phyloP scores from a whole-genome alignment of 2,797 vertebrate genomes.

The Chaunax sp. region DNA sequence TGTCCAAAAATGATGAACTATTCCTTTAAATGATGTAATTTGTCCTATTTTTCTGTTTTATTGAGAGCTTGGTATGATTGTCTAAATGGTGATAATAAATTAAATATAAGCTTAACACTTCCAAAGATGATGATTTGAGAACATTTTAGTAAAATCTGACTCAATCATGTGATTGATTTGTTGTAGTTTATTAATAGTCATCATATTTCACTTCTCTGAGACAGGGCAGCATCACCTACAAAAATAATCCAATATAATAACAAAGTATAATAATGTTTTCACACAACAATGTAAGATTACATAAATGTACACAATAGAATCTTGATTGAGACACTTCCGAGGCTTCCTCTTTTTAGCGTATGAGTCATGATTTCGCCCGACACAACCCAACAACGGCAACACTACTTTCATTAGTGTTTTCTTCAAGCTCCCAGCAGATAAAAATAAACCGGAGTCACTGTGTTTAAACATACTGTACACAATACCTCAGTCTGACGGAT shows the following conservation, averaged over 20 bases:
- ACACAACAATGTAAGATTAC: slow-evolving; percentile 9
- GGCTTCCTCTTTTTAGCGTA: slow-evolving; percentile 1
- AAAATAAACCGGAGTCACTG: slow-evolving; percentile 61
- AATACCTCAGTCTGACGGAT: slow-evolving; percentile 63
- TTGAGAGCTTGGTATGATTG: too few species aligned
- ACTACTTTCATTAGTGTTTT: slow-evolving; percentile 34
- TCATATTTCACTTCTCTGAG: too few species aligned
- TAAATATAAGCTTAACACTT: too few species aligned
- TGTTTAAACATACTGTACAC: slow-evolving; percentile 48
- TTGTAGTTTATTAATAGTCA: too few species aligned
- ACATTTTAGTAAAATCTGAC: too few species aligned
- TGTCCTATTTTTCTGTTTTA: too few species aligned
- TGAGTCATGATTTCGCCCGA: slow-evolving; percentile 34
- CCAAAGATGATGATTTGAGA: too few species aligned
- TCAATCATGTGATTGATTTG: too few species aligned
- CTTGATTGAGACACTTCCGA: slow-evolving; percentile 39
- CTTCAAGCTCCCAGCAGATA: slow-evolving; percentile 45
- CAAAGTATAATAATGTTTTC: not conserved
- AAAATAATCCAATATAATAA: too few species aligned
- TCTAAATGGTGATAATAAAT: too few species aligned
- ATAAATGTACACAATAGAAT: slow-evolving; percentile 48
- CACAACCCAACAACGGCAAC: slow-evolving; percentile 4
- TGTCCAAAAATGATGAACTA: too few species aligned
- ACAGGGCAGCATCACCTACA: not conserved
- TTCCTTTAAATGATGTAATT: too few species aligned